These are phyloP conservation scores for Sarcophaga bullata DNA, from an alignment of 1,140 invertebrate species.

Conservation along the genomic window DNA sequence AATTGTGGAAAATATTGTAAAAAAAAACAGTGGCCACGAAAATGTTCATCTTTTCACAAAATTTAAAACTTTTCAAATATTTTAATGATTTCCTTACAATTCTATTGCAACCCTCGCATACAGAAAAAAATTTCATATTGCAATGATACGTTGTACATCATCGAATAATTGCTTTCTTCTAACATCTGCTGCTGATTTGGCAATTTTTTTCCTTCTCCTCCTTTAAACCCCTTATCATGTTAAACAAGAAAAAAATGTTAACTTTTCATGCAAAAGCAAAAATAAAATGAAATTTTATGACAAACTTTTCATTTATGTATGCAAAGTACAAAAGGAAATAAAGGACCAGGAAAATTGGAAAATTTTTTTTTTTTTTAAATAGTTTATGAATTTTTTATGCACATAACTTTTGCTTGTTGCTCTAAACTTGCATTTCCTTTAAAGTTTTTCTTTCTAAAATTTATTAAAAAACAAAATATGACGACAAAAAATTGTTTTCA, in stretches of 20 bases:
- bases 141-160: background rate
- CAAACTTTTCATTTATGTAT: constrained; percentile 19
- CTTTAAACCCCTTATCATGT: background rate
- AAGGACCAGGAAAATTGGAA: background rate
- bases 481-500: background rate
- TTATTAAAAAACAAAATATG: background rate
- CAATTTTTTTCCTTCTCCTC: background rate
- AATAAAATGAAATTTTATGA: background rate
- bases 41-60: no score
- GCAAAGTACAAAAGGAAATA: background rate
- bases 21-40: no score
- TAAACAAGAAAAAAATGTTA: background rate
- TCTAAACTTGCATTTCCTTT: background rate
- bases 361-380: no score
- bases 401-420: background rate
- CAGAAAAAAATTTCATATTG: constrained; percentile 20
- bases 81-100: no score
- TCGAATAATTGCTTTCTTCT: constrained; percentile 22
- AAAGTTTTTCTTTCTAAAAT: background rate
- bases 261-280: background rate
- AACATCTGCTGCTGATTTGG: constrained; percentile 6
- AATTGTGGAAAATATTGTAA: no score
- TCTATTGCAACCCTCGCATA: no score
- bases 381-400: constrained; percentile 8
- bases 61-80: no score